phyloP scores from a whole-genome alignment of 2,888 invertebrate genomes.

The Andrena bucephala region DNA sequence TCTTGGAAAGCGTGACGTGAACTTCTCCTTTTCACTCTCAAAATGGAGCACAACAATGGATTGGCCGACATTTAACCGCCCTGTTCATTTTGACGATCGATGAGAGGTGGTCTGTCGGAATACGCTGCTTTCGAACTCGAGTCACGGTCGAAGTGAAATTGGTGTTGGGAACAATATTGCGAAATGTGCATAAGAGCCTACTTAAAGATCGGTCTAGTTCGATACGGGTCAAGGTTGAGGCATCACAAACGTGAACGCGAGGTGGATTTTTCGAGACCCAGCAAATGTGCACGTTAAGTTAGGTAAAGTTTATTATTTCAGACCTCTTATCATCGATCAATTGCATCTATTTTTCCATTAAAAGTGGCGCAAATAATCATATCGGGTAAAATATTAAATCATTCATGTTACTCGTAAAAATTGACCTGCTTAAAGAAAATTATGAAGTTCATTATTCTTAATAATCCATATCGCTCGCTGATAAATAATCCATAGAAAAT shows the following conservation, averaged over 20 bases:
- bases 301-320: too few species aligned
- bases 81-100: conserved; percentile 14
- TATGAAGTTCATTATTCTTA: too few species aligned
- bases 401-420: too few species aligned
- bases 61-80: neutral
- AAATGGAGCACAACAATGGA: neutral
- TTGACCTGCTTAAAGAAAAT: too few species aligned
- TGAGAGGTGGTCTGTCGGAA: conserved; percentile 14
- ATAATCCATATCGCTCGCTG: too few species aligned
- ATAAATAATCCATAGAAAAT: too few species aligned
- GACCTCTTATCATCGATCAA: too few species aligned
- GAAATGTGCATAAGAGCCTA: conserved; percentile 75
- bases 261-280: conserved; percentile 2
- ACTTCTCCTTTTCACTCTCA: neutral
- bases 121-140: conserved; percentile 74
- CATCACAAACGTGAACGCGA: conserved; percentile 34
- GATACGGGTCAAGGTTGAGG: conserved; percentile 80
- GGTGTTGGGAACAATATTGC: conserved; percentile 75
- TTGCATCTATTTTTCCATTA: too few species aligned
- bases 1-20: neutral
- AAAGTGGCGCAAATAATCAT: too few species aligned
- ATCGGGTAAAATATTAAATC: too few species aligned
- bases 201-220: conserved; percentile 76
- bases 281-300: neutral
- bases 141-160: conserved; percentile 83